Conservation (phyloP, 2,888 invertebrate genomes). For the Lissonota sp. region DNA sequence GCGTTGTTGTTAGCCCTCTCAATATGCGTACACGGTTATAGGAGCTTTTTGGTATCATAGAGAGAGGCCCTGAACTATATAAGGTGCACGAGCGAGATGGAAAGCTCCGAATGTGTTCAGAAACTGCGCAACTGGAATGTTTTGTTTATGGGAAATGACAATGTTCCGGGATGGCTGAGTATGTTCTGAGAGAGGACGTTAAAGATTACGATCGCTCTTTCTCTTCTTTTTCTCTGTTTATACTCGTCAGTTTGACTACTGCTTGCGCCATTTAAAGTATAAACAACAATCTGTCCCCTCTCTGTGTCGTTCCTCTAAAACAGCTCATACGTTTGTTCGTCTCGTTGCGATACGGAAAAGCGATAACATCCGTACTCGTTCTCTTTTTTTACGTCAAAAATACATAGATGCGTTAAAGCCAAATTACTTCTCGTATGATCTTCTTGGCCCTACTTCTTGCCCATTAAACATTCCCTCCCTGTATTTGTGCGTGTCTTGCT, state of each 20-base stretch:
- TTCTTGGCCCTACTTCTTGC: background rate
- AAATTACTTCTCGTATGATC: background rate
- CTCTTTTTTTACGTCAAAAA: background rate
- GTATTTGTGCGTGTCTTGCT: too few species aligned
- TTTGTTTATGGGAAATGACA: conserved; percentile 52
- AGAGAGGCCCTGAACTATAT: too few species aligned
- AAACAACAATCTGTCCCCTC: background rate
- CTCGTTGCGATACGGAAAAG: background rate
- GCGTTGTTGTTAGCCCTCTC: too few species aligned
- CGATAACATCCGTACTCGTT: background rate
- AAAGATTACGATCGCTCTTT: conserved; percentile 34
- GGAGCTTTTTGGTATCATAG: too few species aligned
- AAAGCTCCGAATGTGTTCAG: too few species aligned
- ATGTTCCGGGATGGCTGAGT: conserved; percentile 35
- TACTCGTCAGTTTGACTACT: background rate
- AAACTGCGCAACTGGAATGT: conserved; percentile 14
- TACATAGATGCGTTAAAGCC: background rate
- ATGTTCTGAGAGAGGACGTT: conserved; percentile 16
- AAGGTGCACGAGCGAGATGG: too few species aligned
- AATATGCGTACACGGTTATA: too few species aligned
- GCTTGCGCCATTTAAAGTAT: background rate
- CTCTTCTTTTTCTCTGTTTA: background rate
- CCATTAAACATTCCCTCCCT: too few species aligned
- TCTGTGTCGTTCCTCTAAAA: background rate
- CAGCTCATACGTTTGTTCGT: background rate